Evolutionary conservation across 2,888 invertebrate genomes (phyloP), one percentile per base, ranked within the genome.

Genomic region (Autographa pulchrina): DNA sequence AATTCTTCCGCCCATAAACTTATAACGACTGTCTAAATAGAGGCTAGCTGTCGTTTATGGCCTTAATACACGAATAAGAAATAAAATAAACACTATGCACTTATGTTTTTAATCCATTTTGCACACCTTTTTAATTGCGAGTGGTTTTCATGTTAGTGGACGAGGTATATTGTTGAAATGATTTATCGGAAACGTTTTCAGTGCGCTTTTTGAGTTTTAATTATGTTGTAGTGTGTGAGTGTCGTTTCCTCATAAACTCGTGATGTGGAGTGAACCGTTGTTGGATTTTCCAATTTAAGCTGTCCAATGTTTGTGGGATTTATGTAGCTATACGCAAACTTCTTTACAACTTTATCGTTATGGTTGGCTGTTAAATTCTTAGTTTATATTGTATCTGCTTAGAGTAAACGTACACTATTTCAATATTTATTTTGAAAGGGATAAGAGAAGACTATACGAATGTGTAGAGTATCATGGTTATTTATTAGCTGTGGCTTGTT

Each of bases 11-110:
- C 87, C 86, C 94, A 93, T 95, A 93, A 95, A 95, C 86, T 86
- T 83, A 88, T 93, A 94, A 94, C 93, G 94, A 93, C 93, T 92
- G 92, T 92, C 94, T 94, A 93, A 95, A 94, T 92, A 94, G 93
- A 89, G 94, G 91, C 92, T 94, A 91, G 92, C 91, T 89, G 92
- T 92, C 93, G 84, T 93, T 93, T 93, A 92, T 88, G 83, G 89
- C 89, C 86, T 90, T 92, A 92, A 93, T 93, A 89, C 88, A 88
- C 84, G 85, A 88, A 90, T 90, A 89, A 88, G 83, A 89, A 88
- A 86, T 87, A 89, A 90, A 90, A 86, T 85, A 82, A 79, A 82
- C 82, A 78, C 80, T 82, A 79, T 82, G 83, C 85, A 84, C 87
- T 89, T 87, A 88, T 82, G 78, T 79, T 83, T 84, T 88, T 89